phyloP scores from a whole-genome alignment of 2,113 vertebrate genomes.

The Paralichthys olivaceus region DNA sequence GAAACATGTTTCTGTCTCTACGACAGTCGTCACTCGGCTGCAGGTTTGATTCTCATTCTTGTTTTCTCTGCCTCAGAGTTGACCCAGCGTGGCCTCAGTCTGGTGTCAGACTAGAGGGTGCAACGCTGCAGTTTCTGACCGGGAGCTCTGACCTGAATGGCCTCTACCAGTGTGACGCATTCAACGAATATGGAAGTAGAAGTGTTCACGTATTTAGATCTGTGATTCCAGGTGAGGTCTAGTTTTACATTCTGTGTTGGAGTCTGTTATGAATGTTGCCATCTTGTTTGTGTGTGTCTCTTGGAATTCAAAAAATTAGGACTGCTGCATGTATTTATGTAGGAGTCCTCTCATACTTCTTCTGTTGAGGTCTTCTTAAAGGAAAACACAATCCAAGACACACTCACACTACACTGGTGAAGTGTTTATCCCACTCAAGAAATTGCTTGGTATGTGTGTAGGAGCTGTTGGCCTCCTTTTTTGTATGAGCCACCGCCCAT shows the following conservation, averaged over 20 bases:
- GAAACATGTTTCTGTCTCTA: neutral
- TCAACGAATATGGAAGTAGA: slow-evolving; percentile 30
- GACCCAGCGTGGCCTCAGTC: neutral
- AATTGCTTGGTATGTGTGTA: no score
- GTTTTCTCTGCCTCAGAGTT: slow-evolving; percentile 21
- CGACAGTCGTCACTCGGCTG: neutral
- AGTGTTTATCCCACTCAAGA: no score
- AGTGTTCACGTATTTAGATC: neutral
- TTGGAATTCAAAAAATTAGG: no score
- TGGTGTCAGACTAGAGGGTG: slow-evolving; percentile 27
- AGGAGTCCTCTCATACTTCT: no score
- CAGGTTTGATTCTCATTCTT: neutral
- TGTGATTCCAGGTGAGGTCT: slow-evolving; percentile 30
- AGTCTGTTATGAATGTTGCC: no score
- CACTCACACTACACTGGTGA: no score
- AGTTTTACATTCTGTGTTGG: neutral
- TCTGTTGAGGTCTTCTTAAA: no score
- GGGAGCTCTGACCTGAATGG: slow-evolving; percentile 41
- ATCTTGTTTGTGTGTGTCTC: no score
- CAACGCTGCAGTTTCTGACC: slow-evolving; percentile 24
- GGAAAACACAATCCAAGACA: no score
- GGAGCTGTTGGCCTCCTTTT: no score
- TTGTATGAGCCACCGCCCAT: no score
- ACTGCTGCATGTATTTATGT: no score
- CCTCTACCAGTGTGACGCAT: slow-evolving; percentile 64